These are phyloP conservation scores for Phyllopteryx taeniolatus DNA, from an alignment of 2,113 vertebrate genomes.

Conservation along the genomic window DNA sequence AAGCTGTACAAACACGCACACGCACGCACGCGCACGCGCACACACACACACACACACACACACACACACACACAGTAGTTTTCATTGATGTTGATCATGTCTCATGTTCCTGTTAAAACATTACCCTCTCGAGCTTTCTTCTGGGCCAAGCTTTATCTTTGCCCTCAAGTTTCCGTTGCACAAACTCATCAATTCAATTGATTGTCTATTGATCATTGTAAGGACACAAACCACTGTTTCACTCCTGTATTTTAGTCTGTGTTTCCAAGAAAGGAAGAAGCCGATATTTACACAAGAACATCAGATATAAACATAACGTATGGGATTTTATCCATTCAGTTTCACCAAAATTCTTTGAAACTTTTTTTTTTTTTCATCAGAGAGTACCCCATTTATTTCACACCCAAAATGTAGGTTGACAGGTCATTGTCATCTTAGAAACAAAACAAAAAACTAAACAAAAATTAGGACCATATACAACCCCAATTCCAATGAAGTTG, in stretches of 20 bases:
- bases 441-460: no score
- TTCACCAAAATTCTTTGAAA: no score
- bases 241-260: not conserved
- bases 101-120: not conserved
- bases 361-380: no score
- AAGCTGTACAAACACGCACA: constrained; percentile 68
- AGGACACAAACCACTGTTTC: not conserved
- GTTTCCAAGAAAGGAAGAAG: no score
- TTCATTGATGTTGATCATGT: not conserved
- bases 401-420: no score
- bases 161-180: not conserved
- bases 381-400: no score
- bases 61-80: not conserved
- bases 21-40: not conserved
- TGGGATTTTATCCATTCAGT: no score
- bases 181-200: not conserved
- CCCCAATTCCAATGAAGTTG: no score
- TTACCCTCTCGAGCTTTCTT: not conserved
- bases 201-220: not conserved
- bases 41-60: not conserved
- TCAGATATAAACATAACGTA: no score
- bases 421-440: no score
- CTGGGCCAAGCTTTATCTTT: not conserved
- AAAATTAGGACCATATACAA: no score
- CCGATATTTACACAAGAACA: no score